phyloP scores from a whole-genome alignment of 2,797 vertebrate species.

The Pygocentrus nattereri region DNA sequence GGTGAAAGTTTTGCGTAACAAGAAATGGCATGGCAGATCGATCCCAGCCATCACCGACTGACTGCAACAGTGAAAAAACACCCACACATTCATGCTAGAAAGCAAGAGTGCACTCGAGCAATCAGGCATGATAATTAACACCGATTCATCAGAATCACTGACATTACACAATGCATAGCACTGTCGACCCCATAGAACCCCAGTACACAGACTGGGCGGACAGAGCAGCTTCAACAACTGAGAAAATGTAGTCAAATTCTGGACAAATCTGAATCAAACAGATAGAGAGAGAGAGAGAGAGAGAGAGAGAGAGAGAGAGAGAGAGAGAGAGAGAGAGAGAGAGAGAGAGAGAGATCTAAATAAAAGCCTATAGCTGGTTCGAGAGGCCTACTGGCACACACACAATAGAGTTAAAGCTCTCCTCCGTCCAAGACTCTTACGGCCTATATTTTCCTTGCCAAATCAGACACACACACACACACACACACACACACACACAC shows the following conservation, averaged over 20 bases:
- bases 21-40: neutral
- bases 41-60: neutral
- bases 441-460: slow-evolving; percentile 1
- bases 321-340: neutral
- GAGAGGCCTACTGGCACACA: slow-evolving; percentile 9
- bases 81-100: slow-evolving; percentile 20
- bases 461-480: slow-evolving; percentile 48
- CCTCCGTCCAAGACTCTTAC: slow-evolving; percentile 2
- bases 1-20: neutral
- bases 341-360: neutral
- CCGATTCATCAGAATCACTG: slow-evolving; percentile 11
- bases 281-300: too few species aligned
- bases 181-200: neutral
- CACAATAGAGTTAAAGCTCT: neutral
- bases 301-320: neutral
- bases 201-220: neutral
- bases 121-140: slow-evolving; percentile 40
- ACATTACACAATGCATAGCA: slow-evolving; percentile 21
- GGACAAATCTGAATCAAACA: neutral
- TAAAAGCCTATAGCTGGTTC: neutral
- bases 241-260: neutral
- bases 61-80: slow-evolving; percentile 9
- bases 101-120: slow-evolving; percentile 19
- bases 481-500: slow-evolving; percentile 6
- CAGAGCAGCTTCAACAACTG: neutral